Base-by-base conservation (phyloP, 2,888 invertebrate species). In the Proisotoma minuta region DNA sequence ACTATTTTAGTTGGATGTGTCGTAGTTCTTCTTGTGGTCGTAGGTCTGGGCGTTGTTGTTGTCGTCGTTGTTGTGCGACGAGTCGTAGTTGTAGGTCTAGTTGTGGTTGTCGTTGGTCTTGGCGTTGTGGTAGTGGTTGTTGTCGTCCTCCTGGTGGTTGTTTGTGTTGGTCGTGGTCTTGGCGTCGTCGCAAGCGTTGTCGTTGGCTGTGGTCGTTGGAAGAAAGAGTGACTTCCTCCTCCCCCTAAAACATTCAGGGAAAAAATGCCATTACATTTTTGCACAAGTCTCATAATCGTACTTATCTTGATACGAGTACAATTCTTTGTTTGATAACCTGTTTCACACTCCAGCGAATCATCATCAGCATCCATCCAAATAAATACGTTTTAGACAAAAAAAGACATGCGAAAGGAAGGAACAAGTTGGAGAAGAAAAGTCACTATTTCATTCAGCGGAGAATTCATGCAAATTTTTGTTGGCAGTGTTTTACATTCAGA, bases 101-200 rank as follows among this genome's bases (percentile, higher is more conserved):
- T 53, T 18, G 29, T 43, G 10, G 60, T 59, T 8, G 62, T 65
- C 12, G 69, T 63, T 1, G 62, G 60, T 1, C 34, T 59, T 3
- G 49, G 28, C 5, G 63, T 60, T 18, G 49, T 50, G 18, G 50
- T 59, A 3, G 49, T 49, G 8, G 66, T 69, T 12, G 69, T 61
- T 56, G 66, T 69, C 10, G 69, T 60, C 51, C 60, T 56, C 1
- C 64, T 56, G 24, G 68, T 70, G 2, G 70, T 70, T 28, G 69
- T 53, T 15, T 54, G 60, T 29, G 56, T 27, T 4, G 58, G 60
- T 26, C 62, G 62, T 1, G 62, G 60, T 49, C 54, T 23, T 2
- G 51, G 49, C 18, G 63, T 60, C 29, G 62, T 62, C 43, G 64
- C 56, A 10, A 63, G 3, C 22, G 4, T 39, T 5, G 51, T 27